phyloP scores from a whole-genome alignment of 2,888 invertebrate genomes.

The Spisula subtruncata region DNA sequence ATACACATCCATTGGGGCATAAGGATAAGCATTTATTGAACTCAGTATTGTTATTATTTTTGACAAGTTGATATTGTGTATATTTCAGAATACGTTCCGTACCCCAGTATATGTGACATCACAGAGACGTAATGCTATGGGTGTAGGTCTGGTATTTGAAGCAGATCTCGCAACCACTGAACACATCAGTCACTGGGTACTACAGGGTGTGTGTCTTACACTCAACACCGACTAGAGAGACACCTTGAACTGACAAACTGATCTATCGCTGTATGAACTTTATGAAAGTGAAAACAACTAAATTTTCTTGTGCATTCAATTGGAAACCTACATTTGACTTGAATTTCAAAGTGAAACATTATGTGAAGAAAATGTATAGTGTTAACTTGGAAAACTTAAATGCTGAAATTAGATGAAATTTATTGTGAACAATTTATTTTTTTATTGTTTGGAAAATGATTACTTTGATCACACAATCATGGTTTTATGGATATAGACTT shows the following conservation, averaged over 20 bases:
- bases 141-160: slow-evolving; percentile 96
- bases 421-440: too few relatives aligned
- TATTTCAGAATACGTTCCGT: slow-evolving; percentile 93
- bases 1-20: too few relatives aligned
- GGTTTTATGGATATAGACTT: too few relatives aligned
- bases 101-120: slow-evolving; percentile 97
- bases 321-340: not conserved
- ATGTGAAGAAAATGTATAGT: not conserved
- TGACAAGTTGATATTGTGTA: slow-evolving; percentile 2
- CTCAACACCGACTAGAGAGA: slow-evolving; percentile 93
- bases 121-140: slow-evolving; percentile 95
- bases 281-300: not conserved
- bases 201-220: slow-evolving; percentile 96
- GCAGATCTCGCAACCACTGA: slow-evolving; percentile 94
- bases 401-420: too few relatives aligned
- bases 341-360: not conserved
- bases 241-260: too few relatives aligned
- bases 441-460: too few relatives aligned
- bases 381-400: not conserved
- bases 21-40: too few relatives aligned
- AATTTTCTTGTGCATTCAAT: not conserved
- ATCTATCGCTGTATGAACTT: not conserved
- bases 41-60: not conserved
- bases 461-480: too few relatives aligned
- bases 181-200: slow-evolving; percentile 95